Percentiles rank a stretch among this genome's conserved stretches.
Evolutionary conservation across 2,888 invertebrate genomes (phyloP).

Genomic region (Eurytoma californica): DNA sequence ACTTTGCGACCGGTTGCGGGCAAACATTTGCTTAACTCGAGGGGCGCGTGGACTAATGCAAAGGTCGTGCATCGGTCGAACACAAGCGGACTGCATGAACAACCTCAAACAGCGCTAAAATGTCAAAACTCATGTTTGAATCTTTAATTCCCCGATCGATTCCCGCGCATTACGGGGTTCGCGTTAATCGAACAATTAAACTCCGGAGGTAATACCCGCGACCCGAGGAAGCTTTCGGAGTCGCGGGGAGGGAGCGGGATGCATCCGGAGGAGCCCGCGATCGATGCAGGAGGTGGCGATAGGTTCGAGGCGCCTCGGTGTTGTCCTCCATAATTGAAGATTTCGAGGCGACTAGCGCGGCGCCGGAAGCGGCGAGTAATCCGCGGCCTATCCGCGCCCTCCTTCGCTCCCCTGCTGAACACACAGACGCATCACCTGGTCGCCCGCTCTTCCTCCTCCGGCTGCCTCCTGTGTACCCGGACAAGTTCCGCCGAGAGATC

Average conservation of each 20-base stretch:
- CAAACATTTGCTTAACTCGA: too few species aligned
- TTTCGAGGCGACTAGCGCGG: slow-evolving; percentile 12
- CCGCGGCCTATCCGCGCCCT: slow-evolving; percentile 8
- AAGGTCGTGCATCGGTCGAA: too few species aligned
- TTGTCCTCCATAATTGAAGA: slow-evolving; percentile 48
- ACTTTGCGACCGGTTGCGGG: too few species aligned
- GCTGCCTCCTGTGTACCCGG: not conserved
- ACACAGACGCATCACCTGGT: not conserved
- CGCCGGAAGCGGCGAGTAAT: slow-evolving; percentile 20
- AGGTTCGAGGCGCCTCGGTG: slow-evolving; percentile 19
- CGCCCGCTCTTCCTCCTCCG: not conserved
- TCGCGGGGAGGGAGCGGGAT: too few species aligned
- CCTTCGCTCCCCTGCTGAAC: slow-evolving; percentile 15
- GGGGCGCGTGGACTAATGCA: too few species aligned
- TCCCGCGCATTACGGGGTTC: not conserved
- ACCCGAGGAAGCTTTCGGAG: too few species aligned
- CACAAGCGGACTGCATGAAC: too few species aligned
- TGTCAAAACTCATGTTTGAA: not conserved
- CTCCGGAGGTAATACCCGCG: too few species aligned
- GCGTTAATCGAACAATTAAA: slow-evolving; percentile 28
- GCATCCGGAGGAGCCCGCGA: not conserved
- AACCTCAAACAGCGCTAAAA: too few species aligned
- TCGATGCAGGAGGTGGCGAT: slow-evolving; percentile 36
- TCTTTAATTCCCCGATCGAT: not conserved
- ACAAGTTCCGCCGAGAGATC: slow-evolving; percentile 6